phyloP scores from a whole-genome alignment of 2,888 invertebrate species.

The Netelia inedita region DNA sequence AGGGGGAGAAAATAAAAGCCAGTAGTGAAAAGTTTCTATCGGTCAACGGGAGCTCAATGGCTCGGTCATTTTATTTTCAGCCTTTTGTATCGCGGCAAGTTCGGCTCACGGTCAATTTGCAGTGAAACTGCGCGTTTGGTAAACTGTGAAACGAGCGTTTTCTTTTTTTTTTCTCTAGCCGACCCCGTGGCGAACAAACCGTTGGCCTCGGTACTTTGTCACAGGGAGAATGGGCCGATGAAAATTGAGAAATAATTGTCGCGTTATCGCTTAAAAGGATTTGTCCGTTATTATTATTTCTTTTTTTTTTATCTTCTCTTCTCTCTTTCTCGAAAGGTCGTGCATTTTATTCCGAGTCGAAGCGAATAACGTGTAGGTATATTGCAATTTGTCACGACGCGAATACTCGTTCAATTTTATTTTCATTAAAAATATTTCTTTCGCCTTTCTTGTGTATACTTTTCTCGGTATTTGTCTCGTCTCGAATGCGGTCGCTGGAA shows the following conservation, averaged over 20 bases:
- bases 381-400: constrained; percentile 9
- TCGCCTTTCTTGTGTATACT: too few relatives aligned
- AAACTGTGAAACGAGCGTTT: not conserved
- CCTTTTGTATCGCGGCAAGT: constrained; percentile 24
- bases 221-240: constrained; percentile 1
- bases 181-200: constrained; percentile 3
- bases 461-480: too few relatives aligned
- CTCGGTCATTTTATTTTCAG: not conserved
- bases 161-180: not conserved
- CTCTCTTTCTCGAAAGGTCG: constrained; percentile 2
- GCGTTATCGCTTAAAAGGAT: not conserved
- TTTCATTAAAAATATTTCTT: too few relatives aligned
- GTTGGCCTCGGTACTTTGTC: not conserved
- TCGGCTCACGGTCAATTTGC: constrained; percentile 43
- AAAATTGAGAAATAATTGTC: constrained; percentile 22
- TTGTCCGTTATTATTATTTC: not conserved
- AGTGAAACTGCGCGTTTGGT: constrained; percentile 21
- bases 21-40: too few relatives aligned
- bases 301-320: not conserved
- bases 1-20: too few relatives aligned
- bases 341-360: not conserved
- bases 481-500: constrained; percentile 9
- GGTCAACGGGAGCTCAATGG: too few relatives aligned
- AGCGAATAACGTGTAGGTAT: not conserved
- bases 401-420: too few relatives aligned